Conservation (phyloP, 2,797 vertebrate species). For the Hapalemur alaotrensis region DNA sequence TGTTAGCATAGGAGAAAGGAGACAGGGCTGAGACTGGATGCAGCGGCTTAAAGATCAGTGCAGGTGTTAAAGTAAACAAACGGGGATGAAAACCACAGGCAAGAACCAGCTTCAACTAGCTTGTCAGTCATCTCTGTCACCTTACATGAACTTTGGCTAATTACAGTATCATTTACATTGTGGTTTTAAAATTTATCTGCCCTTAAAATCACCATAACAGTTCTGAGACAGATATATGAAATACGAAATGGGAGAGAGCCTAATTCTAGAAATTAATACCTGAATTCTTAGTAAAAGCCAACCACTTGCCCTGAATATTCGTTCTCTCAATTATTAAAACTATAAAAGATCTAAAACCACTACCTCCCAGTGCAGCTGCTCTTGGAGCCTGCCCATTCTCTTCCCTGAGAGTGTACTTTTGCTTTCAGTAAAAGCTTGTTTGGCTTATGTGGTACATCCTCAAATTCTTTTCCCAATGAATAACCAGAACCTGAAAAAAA, state of each 20-base stretch:
- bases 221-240: background rate
- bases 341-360: background rate
- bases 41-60: background rate
- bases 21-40: background rate
- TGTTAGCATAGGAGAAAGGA: background rate
- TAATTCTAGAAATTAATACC: background rate
- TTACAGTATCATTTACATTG: background rate
- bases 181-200: background rate
- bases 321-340: background rate
- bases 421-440: background rate
- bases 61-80: background rate
- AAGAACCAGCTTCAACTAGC: background rate
- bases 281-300: background rate
- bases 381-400: background rate
- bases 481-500: background rate
- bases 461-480: background rate
- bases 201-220: background rate
- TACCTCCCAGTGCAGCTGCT: background rate
- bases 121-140: background rate
- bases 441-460: background rate
- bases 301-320: background rate
- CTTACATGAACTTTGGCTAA: background rate
- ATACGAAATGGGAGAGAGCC: background rate
- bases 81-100: background rate
- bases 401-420: background rate